Percentiles rank a stretch among this genome's conserved stretches.
phyloP scores from a whole-genome alignment of 2,113 vertebrate genomes.

The Coptodon bakossiorum region DNA sequence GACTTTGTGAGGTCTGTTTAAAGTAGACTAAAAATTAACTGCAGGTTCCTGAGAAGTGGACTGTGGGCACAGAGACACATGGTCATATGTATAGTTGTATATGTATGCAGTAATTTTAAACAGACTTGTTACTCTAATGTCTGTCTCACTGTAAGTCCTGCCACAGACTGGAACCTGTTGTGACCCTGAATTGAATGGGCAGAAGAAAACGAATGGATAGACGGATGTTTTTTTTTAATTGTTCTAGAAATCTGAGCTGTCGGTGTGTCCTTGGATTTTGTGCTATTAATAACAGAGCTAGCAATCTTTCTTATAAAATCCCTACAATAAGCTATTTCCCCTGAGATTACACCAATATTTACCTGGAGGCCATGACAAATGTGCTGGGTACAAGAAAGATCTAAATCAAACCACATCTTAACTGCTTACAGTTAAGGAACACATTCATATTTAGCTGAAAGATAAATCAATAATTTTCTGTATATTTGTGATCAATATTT shows the following conservation, averaged over 20 bases:
- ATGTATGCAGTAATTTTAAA: not conserved
- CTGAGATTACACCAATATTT: not conserved
- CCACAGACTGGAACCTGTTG: not conserved
- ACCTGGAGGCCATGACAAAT: rapidly evolving
- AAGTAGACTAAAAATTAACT: not conserved
- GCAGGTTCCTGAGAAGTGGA: not conserved
- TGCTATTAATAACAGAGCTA: not conserved
- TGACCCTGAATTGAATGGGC: not conserved
- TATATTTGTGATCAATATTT: not conserved
- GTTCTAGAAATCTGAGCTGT: not conserved
- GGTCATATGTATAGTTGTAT: not conserved
- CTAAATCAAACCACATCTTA: not conserved
- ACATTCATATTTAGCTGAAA: not conserved
- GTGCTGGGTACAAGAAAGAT: rapidly evolving
- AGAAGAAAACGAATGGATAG: not conserved
- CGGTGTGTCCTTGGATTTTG: not conserved
- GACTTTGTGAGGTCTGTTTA: not conserved
- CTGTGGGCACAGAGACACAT: not conserved
- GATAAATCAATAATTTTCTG: not conserved
- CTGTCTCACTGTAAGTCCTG: not conserved
- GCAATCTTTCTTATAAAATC: not conserved
- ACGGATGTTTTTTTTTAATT: rapidly evolving
- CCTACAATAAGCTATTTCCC: not conserved
- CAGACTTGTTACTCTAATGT: not conserved
- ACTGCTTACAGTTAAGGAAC: not conserved